Conservation (phyloP, 2,888 invertebrate genomes). For the Blastobasis lacticolella region DNA sequence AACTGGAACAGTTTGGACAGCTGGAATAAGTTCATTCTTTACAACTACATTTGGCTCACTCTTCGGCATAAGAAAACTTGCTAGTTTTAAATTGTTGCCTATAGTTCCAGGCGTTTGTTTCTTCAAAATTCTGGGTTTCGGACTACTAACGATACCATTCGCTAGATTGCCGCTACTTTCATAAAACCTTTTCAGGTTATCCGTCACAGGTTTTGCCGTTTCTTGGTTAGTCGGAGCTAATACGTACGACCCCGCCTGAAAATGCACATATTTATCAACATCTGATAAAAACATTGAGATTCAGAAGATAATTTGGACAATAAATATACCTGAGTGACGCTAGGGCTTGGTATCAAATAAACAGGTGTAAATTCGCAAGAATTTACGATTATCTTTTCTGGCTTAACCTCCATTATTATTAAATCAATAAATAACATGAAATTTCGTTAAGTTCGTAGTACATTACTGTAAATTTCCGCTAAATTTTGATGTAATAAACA, state of each 20-base stretch:
- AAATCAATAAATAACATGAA: slow-evolving; percentile 7
- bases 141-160: slow-evolving; percentile 33
- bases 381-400: slow-evolving; percentile 52
- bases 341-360: slow-evolving; percentile 59
- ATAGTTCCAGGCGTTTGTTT: slow-evolving; percentile 39
- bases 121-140: slow-evolving; percentile 39
- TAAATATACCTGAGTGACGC: slow-evolving; percentile 52
- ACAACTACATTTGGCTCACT: slow-evolving; percentile 27
- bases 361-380: slow-evolving; percentile 64
- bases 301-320: slow-evolving; percentile 18
- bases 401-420: slow-evolving; percentile 47
- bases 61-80: slow-evolving; percentile 57
- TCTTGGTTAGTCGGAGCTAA: slow-evolving; percentile 39
- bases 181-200: slow-evolving; percentile 65
- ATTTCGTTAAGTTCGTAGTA: neutral
- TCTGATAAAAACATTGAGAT: slow-evolving; percentile 10
- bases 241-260: slow-evolving; percentile 49
- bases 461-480: neutral
- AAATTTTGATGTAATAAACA: slow-evolving; percentile 7
- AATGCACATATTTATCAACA: slow-evolving; percentile 10
- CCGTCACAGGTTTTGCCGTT: slow-evolving; percentile 43
- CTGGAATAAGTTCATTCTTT: neutral
- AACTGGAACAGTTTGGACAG: slow-evolving; percentile 2
- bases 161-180: slow-evolving; percentile 67
- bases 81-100: slow-evolving; percentile 57